Evolutionary conservation across 2,888 invertebrate genomes (phyloP).

Genomic region (Dimorphilus gyrociliatus): DNA sequence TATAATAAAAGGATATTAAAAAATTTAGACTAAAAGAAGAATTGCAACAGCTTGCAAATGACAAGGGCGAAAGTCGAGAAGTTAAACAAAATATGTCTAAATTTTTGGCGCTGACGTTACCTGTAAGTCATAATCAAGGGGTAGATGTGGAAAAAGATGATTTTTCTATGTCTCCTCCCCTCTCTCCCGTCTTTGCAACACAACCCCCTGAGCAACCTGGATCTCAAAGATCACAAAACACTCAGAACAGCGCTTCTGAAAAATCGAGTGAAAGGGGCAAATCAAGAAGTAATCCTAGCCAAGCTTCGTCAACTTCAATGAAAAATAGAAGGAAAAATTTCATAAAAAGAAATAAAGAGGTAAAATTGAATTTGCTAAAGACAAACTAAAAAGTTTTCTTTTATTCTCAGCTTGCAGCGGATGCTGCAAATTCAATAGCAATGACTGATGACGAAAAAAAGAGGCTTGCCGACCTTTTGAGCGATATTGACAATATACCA

Average conservation of each 20-base stretch:
- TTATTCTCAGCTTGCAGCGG: conserved; percentile 22
- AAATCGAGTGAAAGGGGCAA: not conserved
- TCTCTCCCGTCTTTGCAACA: conserved; percentile 3
- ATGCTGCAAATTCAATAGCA: conserved; percentile 25
- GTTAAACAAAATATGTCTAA: conserved; percentile 26
- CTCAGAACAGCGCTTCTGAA: not conserved
- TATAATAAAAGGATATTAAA: conserved; percentile 2
- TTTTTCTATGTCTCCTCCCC: not conserved
- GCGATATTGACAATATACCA: conserved; percentile 21
- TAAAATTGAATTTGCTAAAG: conserved; percentile 9
- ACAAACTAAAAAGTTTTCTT: too few relatives aligned
- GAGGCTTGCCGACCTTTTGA: conserved; percentile 22
- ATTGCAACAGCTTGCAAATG: conserved; percentile 11
- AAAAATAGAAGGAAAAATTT: conserved; percentile 23
- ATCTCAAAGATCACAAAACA: not conserved
- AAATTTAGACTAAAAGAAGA: conserved; percentile 24
- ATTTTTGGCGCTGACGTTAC: conserved; percentile 24
- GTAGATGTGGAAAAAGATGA: not conserved
- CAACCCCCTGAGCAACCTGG: conserved; percentile 1
- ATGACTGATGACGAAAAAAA: conserved; percentile 36
- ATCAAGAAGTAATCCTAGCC: not conserved
- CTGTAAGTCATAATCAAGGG: conserved; percentile 29
- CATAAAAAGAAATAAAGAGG: conserved; percentile 33
- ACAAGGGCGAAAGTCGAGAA: conserved; percentile 17
- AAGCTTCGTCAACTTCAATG: conserved; percentile 6